Percentiles rank a stretch among this genome's conserved stretches.
Conservation (phyloP, 1,140 invertebrate genomes). For the Elymnias hypermnestra region DNA sequence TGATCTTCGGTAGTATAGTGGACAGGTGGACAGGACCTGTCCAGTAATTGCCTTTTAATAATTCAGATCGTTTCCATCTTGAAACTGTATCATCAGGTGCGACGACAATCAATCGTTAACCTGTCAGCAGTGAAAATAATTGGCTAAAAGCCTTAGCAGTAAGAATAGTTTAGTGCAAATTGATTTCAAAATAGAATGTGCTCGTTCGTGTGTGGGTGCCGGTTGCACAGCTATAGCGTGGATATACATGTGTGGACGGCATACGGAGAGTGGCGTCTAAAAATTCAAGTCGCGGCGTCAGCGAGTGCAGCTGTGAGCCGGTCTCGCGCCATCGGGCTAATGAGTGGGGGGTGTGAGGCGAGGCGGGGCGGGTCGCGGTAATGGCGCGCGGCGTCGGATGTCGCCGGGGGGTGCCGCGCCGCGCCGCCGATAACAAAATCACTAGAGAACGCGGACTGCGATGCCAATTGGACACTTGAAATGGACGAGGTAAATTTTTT, state of each 20-base stretch:
- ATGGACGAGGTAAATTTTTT: slow-evolving; percentile 30
- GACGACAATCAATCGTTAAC: too few species aligned
- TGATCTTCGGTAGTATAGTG: too few species aligned
- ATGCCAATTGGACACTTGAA: slow-evolving; percentile 30
- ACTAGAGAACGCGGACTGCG: slow-evolving; percentile 52
- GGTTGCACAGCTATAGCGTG: not conserved
- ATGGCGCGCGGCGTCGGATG: slow-evolving; percentile 71
- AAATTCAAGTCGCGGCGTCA: slow-evolving; percentile 57
- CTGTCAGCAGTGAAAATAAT: too few species aligned
- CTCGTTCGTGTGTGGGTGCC: not conserved
- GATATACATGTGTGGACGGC: slow-evolving; percentile 9
- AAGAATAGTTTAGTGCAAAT: too few species aligned
- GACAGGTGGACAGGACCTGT: too few species aligned
- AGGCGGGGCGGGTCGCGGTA: slow-evolving; percentile 41
- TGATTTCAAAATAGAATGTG: too few species aligned
- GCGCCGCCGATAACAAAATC: slow-evolving; percentile 72
- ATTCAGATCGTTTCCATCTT: too few species aligned
- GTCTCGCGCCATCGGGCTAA: slow-evolving; percentile 61
- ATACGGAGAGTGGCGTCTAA: slow-evolving; percentile 34
- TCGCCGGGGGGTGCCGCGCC: slow-evolving; percentile 66
- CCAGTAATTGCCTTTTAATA: too few species aligned
- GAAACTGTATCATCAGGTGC: too few species aligned
- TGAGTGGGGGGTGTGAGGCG: slow-evolving; percentile 43
- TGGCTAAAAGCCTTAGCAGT: too few species aligned
- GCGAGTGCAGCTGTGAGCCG: slow-evolving; percentile 48